Conservation (phyloP, 92 coral and sea anemone species). For the Bergia sp. region DNA sequence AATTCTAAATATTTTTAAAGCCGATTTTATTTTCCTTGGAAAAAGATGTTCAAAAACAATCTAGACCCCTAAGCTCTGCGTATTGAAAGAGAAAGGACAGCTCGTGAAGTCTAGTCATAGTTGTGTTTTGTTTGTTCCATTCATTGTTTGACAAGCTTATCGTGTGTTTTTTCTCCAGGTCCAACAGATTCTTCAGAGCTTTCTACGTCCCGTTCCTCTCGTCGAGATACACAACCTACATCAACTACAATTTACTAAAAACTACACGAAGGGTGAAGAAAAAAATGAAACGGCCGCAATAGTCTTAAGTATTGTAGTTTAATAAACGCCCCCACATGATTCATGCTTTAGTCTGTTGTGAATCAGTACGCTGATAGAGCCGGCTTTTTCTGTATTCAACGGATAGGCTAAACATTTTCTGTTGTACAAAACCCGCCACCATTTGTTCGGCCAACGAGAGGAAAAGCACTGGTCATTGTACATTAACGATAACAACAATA, state of each 20-base stretch:
- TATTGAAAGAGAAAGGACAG: background rate
- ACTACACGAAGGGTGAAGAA: conserved; percentile 67
- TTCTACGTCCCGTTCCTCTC: conserved; percentile 90
- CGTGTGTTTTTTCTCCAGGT: conserved; percentile 49
- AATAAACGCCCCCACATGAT: background rate
- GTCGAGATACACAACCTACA: conserved; percentile 70
- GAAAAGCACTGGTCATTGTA: background rate
- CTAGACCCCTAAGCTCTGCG: background rate
- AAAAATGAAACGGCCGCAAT: background rate
- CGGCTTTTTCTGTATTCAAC: background rate
- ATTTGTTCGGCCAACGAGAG: background rate
- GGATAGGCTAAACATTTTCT: background rate
- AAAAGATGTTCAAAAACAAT: too few species aligned
- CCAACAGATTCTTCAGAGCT: conserved; percentile 85
- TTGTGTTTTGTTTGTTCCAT: background rate
- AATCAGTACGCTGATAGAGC: background rate
- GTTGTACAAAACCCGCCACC: background rate
- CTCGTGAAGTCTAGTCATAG: background rate
- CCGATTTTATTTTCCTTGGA: background rate
- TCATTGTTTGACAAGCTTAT: background rate
- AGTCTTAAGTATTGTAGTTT: background rate
- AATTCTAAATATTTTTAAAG: too few species aligned
- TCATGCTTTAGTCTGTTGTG: background rate
- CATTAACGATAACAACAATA: too few species aligned
- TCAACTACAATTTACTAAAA: conserved; percentile 75